Base-by-base conservation (phyloP, 2,888 invertebrate species). In the Rotaria socialis region DNA sequence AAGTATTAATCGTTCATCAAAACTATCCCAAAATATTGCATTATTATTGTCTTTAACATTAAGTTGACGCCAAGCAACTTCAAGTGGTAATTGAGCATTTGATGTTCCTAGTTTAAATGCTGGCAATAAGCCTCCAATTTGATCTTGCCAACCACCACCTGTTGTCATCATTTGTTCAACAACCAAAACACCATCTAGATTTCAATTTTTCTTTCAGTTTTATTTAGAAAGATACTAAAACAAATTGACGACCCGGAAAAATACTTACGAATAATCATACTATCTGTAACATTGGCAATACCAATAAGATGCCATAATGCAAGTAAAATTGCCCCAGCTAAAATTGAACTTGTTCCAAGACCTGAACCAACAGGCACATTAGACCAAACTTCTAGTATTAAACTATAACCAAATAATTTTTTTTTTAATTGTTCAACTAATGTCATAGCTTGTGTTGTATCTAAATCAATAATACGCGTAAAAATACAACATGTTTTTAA, bases 281-380 rank as follows among this genome's bases (percentile, higher is more conserved):
- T 89, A 27, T 89, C 89, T 16, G 89, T 89, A 85, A 90, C 90
- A 88, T 89, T 90, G 8, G 87, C 86, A 86, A 89, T 89, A 16
- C 92, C 92, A 50, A 90, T 89, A 35, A 90, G 89, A 67, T 89
- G 90, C 90, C 92, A 91, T 50, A 93, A 87, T 5, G 91, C 91
- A 84, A 91, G 91, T 87, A 93, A 88, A 35, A 93, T 90, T 60
- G 92, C 91, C 19, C 91, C 92, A 2, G 92, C 92, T 85, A 93
- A 88, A 86, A 93, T 93, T 88, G 92, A 93, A 89, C 93, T 93
- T n/a, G 93, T 92, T 14, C 93, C 93, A 22, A 87, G 67, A 88
- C 92, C 92, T 87, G 92, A 92, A 19, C 92, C 92, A 87, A 91
- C 91, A 0, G 92, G 92, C 52, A 92, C 89, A 85, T 90, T 89